Evolutionary conservation across 2,888 invertebrate species (phyloP), one percentile per base, ranked within the genome.

Genomic region (Eristalinus sepulchralis): DNA sequence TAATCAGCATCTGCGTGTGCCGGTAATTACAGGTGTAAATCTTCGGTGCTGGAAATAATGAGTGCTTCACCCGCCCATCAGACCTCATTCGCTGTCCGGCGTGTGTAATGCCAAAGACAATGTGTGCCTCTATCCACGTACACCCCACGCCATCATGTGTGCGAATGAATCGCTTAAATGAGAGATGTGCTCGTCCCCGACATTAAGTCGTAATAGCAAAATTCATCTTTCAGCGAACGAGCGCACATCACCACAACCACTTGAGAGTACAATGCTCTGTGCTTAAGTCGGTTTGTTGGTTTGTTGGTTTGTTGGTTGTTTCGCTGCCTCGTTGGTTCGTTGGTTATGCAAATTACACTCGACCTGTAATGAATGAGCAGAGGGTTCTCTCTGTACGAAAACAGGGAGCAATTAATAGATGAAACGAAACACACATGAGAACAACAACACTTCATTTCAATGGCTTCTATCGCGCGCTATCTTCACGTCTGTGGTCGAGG

Each of bases 1-100:
- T 66, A 59, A 31, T 34, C 55, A 67, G 27, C 72, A 31, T 53
- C 66, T 73, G 73, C 80, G 73, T 81, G 73, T 68, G 73, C 68
- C 62, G 68, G 73, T 81, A 81, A 81, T 81, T 81, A 81, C 68
- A 81, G 73, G 73, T 81, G 80, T 81, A 75, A 81, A 62, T 79
- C 66, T 64, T 67, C 73, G 53, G 27, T 36, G 64, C 57, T 81
- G 80, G 53, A 75, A 81, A 67, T 81, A 81, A 81, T 81, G 73
- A 75, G 57, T 67, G 57, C 39, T 57, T 34, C 27, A 59, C 36
- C 31, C 39, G 20, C 20, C 47, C 47, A 47, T 47, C 17, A 47
- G 47, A 47, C 17, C 47, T 17, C 47, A 17, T 47, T 8, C 47
- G 17, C 17, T 47, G 47, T 47, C 17, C 57, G 13, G 33, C 63